Conservation (phyloP, 2,888 invertebrate species). For the Clitarchus hookeri region DNA sequence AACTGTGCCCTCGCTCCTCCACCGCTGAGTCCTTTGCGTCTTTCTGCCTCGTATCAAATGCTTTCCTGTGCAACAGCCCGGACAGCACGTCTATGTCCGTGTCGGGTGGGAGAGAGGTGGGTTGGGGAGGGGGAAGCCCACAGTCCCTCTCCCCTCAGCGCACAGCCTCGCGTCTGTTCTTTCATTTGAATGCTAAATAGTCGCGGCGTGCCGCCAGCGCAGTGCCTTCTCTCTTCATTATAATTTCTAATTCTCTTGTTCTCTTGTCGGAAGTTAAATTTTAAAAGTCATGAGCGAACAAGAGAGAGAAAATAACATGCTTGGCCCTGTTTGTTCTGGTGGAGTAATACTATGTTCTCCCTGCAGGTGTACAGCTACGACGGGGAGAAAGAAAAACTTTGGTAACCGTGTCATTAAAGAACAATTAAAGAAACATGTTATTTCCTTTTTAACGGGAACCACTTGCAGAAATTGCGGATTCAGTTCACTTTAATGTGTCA, state of each 20-base stretch:
- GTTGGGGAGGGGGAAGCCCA: background rate
- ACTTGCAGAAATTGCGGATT: too few relatives aligned
- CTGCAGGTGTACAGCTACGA: background rate
- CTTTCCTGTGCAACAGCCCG: constrained; percentile 7
- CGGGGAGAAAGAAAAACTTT: too few relatives aligned
- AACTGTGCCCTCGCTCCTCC: background rate
- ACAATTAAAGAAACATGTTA: too few relatives aligned
- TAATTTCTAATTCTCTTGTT: constrained; percentile 14
- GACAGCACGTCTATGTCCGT: background rate
- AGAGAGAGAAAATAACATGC: background rate
- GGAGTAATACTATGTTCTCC: background rate
- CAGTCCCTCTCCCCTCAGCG: background rate
- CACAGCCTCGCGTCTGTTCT: background rate
- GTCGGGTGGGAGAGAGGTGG: too few relatives aligned
- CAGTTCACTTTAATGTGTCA: too few relatives aligned
- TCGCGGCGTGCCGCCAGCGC: background rate
- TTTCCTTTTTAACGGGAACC: too few relatives aligned
- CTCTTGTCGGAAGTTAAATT: constrained; percentile 14
- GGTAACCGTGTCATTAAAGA: too few relatives aligned
- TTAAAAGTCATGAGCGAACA: background rate
- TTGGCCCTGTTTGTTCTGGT: background rate
- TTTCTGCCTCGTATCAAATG: constrained; percentile 7
- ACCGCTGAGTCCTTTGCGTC: background rate
- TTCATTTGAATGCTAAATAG: constrained; percentile 14
- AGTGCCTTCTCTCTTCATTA: constrained; percentile 8